Percentiles rank a stretch among this genome's conserved stretches.
Conservation (phyloP, 2,113 vertebrate species). For the Meleagris gallopavo region DNA sequence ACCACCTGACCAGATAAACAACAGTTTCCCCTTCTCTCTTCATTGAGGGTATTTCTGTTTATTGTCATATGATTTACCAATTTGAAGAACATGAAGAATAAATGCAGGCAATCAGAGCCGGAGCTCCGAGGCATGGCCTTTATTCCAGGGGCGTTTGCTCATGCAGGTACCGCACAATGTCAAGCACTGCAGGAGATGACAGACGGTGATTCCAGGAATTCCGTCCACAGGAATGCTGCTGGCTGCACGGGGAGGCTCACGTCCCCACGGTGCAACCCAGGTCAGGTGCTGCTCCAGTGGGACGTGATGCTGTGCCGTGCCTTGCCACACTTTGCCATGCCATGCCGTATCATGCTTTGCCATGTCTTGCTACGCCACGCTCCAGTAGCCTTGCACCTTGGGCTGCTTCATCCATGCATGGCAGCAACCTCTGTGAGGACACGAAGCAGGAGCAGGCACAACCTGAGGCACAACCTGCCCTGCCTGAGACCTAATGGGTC, state of each 20-base stretch:
- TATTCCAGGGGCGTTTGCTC: constrained; percentile 38
- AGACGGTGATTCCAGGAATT: constrained; percentile 71
- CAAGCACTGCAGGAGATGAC: constrained; percentile 66
- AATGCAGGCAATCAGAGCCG: constrained; percentile 70
- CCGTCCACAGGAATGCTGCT: constrained; percentile 28
- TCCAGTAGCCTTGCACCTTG: neutral
- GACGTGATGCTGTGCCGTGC: neutral
- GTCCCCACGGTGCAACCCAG: constrained; percentile 19
- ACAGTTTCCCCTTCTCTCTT: constrained; percentile 82
- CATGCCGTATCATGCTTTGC: too few species aligned
- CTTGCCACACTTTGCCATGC: neutral
- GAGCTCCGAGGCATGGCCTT: constrained; percentile 64
- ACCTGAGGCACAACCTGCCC: neutral
- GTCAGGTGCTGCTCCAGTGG: constrained; percentile 7
- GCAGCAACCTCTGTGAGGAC: neutral
- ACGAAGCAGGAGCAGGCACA: neutral
- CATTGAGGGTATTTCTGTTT: constrained; percentile 89
- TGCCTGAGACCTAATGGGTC: neutral
- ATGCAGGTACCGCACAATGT: constrained; percentile 74
- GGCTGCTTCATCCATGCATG: constrained; percentile 7
- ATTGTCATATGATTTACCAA: constrained; percentile 91
- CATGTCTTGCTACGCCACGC: too few species aligned
- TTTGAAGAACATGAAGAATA: constrained; percentile 74
- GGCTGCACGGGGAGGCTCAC: neutral
- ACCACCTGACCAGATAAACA: constrained; percentile 92